Conservation (phyloP, 2,113 vertebrate genomes). For the Scopus umbretta region DNA sequence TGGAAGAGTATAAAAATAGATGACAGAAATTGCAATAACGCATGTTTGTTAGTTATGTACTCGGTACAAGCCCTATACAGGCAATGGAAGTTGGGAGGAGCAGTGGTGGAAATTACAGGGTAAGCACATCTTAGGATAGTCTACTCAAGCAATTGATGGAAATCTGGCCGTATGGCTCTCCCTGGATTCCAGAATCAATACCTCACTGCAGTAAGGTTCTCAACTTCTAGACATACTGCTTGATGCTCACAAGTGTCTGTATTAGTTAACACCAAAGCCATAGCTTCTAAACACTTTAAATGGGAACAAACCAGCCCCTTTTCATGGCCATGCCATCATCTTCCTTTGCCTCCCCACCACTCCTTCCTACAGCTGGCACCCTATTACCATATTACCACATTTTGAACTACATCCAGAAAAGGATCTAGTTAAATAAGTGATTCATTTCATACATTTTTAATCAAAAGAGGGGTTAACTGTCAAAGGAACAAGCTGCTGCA, state of each 20-base stretch:
- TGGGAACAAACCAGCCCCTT: not conserved
- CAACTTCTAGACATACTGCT: not conserved
- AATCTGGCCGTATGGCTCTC: not conserved
- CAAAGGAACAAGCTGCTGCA: not conserved
- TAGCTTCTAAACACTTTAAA: not conserved
- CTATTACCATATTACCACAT: rapidly evolving
- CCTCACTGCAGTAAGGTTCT: not conserved
- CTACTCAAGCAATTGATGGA: slow-evolving; percentile 1
- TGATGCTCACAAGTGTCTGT: not conserved
- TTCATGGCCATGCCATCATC: not conserved
- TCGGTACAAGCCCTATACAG: not conserved
- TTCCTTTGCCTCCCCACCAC: not conserved
- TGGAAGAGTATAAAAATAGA: not conserved
- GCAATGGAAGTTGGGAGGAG: not conserved
- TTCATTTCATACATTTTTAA: not conserved
- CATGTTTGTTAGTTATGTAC: not conserved
- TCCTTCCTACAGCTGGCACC: not conserved
- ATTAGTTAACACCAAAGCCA: not conserved
- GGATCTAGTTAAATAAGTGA: not conserved
- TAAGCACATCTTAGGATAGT: not conserved
- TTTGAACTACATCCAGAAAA: not conserved
- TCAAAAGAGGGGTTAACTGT: not conserved
- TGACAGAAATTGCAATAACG: not conserved
- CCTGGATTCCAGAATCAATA: slow-evolving; percentile 34
- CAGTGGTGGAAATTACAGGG: not conserved